phyloP scores from a whole-genome alignment of 2,888 invertebrate genomes.

The Myopa testacea region DNA sequence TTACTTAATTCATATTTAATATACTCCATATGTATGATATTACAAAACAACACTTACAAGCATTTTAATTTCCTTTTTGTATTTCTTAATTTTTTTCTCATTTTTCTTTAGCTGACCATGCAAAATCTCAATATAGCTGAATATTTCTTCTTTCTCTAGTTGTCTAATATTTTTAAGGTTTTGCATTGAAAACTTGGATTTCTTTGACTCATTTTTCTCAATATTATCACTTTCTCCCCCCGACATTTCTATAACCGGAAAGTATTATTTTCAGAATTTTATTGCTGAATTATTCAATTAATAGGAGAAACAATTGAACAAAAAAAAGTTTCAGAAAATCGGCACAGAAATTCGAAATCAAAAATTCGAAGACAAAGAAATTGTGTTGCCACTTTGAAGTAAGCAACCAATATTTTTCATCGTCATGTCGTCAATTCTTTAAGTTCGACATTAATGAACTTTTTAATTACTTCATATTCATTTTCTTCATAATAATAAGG shows the following conservation, averaged over 20 bases:
- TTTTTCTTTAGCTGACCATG: conserved; percentile 67
- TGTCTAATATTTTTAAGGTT: conserved; percentile 47
- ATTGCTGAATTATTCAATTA: too few species aligned
- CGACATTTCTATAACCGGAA: conserved; percentile 45
- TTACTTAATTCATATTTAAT: conserved; percentile 57
- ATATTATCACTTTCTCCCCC: conserved; percentile 46
- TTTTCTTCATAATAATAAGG: too few species aligned
- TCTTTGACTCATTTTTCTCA: conserved; percentile 44
- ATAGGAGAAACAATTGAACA: too few species aligned
- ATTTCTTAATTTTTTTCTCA: conserved; percentile 72
- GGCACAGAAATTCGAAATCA: too few species aligned
- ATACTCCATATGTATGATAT: neutral
- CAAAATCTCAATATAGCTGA: conserved; percentile 59
- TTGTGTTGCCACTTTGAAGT: neutral
- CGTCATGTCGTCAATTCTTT: too few species aligned
- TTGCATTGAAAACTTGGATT: conserved; percentile 46
- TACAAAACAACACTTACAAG: conserved; percentile 66
- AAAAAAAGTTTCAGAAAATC: too few species aligned
- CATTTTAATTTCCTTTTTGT: conserved; percentile 71
- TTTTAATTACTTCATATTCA: too few species aligned
- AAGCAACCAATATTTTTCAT: neutral
- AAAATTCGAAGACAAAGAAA: too few species aligned
- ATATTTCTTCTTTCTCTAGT: conserved; percentile 53
- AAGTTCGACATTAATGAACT: too few species aligned
- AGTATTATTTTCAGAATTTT: neutral